Evolutionary conservation across 2,797 vertebrate genomes (phyloP), one percentile per base, ranked within the genome.

Genomic region (Xenopus petersii): DNA sequence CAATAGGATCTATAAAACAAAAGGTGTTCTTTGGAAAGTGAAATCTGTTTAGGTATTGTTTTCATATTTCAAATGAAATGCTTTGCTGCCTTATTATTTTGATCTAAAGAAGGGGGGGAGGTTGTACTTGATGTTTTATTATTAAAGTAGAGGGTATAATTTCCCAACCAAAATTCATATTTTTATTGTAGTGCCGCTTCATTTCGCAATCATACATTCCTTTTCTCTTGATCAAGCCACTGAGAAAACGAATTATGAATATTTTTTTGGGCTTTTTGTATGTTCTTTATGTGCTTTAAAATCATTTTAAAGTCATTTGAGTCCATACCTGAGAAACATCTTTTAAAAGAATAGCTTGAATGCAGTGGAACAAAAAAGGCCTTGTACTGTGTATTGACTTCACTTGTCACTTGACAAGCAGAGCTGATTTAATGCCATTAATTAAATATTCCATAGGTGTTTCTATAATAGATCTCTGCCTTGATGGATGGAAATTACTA

Each of bases 1-100:
- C 64, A 73, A 78, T 69, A 33, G 59, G 62, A 64, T 73, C 67
- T 68, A 63, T 78, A 67, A 73, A 78, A 64, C 58, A 64, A 73
- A 73, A 33, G 64, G 48, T 58, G 10, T 5, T 9, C 15, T 30
- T 49, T 42, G 36, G 36, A 42, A 42, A 42, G 6, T 5, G 36
- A 42, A 42, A 42, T 42, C 36, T 78, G 10, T 54, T 54, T 54
- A 16, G 15, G 15, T 10, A 54, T 54, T 54, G 49, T 54, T 54
- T 42, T 42, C 36, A 42, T 42, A 42, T 42, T 42, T 42, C 36
- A 42, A 42, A 42, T 42, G 36, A 42, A 42, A 42, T 42, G 36
- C 36, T 42, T 42, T 42, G 5, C 54, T 55, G 8, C 46, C 30
- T 68, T 12, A 55, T 68, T n/a, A 68, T 49, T 51, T 66, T 66